These are phyloP conservation scores for Ataeniobius toweri DNA, from an alignment of 2,797 vertebrate genomes.

Conservation along the genomic window DNA sequence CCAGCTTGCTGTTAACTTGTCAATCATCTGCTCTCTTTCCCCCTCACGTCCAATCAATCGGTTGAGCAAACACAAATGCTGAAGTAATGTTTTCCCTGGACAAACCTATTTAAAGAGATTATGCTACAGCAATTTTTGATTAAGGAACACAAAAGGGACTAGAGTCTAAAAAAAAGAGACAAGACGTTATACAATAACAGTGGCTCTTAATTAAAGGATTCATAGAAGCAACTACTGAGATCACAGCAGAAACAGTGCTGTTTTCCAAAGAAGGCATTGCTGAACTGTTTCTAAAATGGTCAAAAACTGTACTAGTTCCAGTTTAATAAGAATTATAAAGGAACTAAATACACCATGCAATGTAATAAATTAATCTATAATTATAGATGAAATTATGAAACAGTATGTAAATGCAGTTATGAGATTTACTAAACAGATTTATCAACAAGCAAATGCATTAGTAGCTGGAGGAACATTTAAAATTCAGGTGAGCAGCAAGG, in stretches of 20 bases:
- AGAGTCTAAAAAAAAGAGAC: conserved; percentile 28
- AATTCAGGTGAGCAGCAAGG: neutral
- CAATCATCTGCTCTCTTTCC: conserved; percentile 49
- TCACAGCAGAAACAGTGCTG: neutral
- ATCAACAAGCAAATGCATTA: neutral
- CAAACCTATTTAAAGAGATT: conserved; percentile 38
- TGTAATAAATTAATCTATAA: neutral
- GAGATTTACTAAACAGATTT: neutral
- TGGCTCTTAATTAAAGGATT: neutral
- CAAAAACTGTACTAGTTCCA: neutral
- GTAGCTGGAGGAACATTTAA: neutral
- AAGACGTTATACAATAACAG: conserved; percentile 59
- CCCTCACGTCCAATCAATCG: conserved; percentile 47
- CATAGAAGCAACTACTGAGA: neutral
- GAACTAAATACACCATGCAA: neutral
- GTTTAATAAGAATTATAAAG: neutral
- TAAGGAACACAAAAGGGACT: conserved; percentile 44
- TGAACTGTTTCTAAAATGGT: neutral
- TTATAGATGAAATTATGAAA: neutral
- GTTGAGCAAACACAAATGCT: conserved; percentile 35
- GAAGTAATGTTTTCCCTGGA: conserved; percentile 12
- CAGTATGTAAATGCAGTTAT: neutral
- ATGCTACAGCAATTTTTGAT: conserved; percentile 46
- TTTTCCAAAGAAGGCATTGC: neutral
- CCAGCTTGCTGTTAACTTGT: conserved; percentile 56